Conservation (phyloP, 2,113 vertebrate species). For the Laterallus jamaicensis region DNA sequence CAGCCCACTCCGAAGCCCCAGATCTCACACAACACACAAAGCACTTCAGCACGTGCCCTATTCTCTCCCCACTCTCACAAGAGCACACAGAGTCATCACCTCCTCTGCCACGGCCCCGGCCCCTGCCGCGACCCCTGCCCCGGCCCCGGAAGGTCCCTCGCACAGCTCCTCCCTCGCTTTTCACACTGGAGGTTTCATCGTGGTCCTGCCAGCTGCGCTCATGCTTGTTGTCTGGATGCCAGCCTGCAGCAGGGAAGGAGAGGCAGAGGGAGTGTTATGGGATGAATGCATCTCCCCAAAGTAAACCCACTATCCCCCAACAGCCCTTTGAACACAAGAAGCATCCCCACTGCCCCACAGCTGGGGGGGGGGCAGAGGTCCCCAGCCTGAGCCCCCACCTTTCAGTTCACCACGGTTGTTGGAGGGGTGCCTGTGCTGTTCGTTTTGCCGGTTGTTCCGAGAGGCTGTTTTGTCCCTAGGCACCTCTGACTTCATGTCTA, state of each 20-base stretch:
- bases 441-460: conserved; percentile 92
- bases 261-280: neutral
- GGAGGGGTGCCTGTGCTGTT: conserved; percentile 85
- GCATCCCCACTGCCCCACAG: accelerated
- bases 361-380: neutral
- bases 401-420: conserved; percentile 88
- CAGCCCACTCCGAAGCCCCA: neutral
- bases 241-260: conserved; percentile 73
- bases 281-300: neutral
- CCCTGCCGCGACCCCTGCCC: conserved; percentile 88
- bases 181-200: conserved; percentile 96
- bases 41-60: neutral
- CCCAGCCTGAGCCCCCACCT: conserved; percentile 74
- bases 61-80: neutral
- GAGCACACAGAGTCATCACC: conserved; percentile 74
- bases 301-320: accelerated
- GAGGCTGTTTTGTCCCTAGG: conserved; percentile 91
- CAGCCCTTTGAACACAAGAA: neutral
- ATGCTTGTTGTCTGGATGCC: conserved; percentile 91
- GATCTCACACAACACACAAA: neutral
- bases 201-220: conserved; percentile 94
- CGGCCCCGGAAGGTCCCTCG: conserved; percentile 91
- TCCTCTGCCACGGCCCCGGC: conserved; percentile 90
- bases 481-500: conserved; percentile 96
- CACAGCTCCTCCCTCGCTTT: conserved; percentile 93